A percentile compares a stretch with the other conserved stretches of the same genome.
Evolutionary conservation across 2,888 invertebrate species (phyloP).

Genomic region (Lycophotia porphyrea): DNA sequence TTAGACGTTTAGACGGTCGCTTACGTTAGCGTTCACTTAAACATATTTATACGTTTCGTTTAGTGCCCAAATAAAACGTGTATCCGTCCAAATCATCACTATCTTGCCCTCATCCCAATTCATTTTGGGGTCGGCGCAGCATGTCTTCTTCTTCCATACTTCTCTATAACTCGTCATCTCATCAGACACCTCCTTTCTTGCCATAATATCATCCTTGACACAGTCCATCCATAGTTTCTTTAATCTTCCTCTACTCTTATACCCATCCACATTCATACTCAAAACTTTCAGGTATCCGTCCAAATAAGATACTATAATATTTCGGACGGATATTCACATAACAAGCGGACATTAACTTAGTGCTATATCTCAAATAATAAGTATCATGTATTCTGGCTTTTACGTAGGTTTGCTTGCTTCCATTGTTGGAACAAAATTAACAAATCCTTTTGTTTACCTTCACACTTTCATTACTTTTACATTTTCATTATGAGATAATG

Average conservation of each 20-base stretch:
- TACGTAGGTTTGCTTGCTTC: slow-evolving; percentile 33
- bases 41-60: slow-evolving; percentile 51
- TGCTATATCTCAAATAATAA: slow-evolving; percentile 50
- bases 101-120: no score
- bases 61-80: slow-evolving; percentile 49
- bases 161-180: no score
- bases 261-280: no score
- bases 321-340: slow-evolving; percentile 30
- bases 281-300: slow-evolving; percentile 10
- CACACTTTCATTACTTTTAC: slow-evolving; percentile 58
- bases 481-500: slow-evolving; percentile 62
- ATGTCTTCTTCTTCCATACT: no score
- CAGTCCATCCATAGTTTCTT: no score
- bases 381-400: slow-evolving; percentile 51
- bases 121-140: no score
- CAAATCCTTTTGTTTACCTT: slow-evolving; percentile 61
- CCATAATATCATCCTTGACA: no score
- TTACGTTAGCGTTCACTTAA: slow-evolving; percentile 41
- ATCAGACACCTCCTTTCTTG: no score
- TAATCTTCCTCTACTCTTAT: no score
- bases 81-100: slow-evolving; percentile 19
- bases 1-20: slow-evolving; percentile 40
- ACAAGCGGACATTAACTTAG: slow-evolving; percentile 29
- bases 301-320: slow-evolving; percentile 21
- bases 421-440: slow-evolving; percentile 63